Conservation (phyloP, 1,140 invertebrate genomes). For the Drosophila santomea region DNA sequence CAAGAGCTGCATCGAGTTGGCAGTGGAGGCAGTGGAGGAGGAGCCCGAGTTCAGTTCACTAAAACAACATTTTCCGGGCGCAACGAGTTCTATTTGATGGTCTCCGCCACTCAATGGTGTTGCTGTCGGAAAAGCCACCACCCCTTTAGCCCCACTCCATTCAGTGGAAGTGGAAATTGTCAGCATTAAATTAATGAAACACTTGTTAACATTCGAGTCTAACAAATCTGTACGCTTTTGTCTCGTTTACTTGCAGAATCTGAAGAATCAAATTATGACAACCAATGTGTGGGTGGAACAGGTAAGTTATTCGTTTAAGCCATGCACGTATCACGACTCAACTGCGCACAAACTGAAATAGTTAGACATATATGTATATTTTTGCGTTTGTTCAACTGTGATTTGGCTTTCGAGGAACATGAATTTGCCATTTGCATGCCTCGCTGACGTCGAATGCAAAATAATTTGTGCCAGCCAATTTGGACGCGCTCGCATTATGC, state of each 20-base stretch:
- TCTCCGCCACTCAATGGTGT: slow-evolving; percentile 39
- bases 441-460: slow-evolving; percentile 63
- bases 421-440: slow-evolving; percentile 72
- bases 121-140: slow-evolving; percentile 28
- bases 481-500: slow-evolving; percentile 56
- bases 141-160: neutral
- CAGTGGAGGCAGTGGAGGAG: neutral
- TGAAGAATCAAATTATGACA: slow-evolving; percentile 98
- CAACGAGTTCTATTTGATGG: slow-evolving; percentile 63
- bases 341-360: neutral
- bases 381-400: slow-evolving; percentile 29
- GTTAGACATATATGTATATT: slow-evolving; percentile 5
- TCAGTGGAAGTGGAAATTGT: slow-evolving; percentile 21
- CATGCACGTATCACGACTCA: neutral
- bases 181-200: slow-evolving; percentile 40
- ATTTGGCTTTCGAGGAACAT: slow-evolving; percentile 61
- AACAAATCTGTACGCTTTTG: slow-evolving; percentile 41
- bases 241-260: slow-evolving; percentile 90
- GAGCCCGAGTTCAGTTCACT: slow-evolving; percentile 38
- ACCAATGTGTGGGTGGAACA: slow-evolving; percentile 98
- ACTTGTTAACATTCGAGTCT: slow-evolving; percentile 36
- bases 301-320: slow-evolving; percentile 87
- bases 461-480: slow-evolving; percentile 52
- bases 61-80: slow-evolving; percentile 49
- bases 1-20: slow-evolving; percentile 26